These are phyloP conservation scores for Thaleichthys pacificus DNA, from an alignment of 2,797 vertebrate species.

Conservation along the genomic window DNA sequence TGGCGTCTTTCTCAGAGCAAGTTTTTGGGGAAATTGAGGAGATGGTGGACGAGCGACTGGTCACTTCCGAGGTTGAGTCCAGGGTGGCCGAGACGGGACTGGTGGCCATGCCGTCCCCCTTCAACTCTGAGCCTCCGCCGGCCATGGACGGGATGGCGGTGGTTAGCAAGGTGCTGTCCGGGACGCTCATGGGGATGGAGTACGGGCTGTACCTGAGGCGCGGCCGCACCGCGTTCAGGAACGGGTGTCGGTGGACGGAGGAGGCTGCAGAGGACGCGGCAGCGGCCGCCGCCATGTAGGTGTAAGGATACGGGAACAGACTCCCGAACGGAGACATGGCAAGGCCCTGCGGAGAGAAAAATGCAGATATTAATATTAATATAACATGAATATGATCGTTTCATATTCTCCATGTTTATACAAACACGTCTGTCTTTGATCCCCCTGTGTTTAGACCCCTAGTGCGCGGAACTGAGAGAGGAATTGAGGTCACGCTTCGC, in stretches of 20 bases:
- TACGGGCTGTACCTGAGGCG: slow-evolving; percentile 96
- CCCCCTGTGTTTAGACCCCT: not conserved
- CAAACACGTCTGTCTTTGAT: not conserved
- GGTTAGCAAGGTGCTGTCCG: slow-evolving; percentile 87
- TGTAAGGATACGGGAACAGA: slow-evolving; percentile 95
- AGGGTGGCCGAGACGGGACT: slow-evolving; percentile 83
- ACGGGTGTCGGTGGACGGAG: slow-evolving; percentile 90
- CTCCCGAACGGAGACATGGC: slow-evolving; percentile 95
- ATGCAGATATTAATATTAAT: not conserved
- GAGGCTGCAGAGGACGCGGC: slow-evolving; percentile 87
- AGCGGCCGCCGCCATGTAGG: slow-evolving; percentile 94
- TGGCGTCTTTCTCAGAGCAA: slow-evolving; percentile 85
- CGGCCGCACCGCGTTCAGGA: slow-evolving; percentile 89
- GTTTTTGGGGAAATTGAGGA: slow-evolving; percentile 90
- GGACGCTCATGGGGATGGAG: slow-evolving; percentile 84
- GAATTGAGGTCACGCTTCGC: slow-evolving; percentile 20
- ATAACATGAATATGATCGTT: not conserved
- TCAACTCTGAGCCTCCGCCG: slow-evolving; percentile 74
- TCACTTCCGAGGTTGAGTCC: slow-evolving; percentile 93
- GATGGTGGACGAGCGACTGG: slow-evolving; percentile 87
- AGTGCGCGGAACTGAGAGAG: no score
- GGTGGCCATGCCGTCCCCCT: slow-evolving; percentile 73
- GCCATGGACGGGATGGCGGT: slow-evolving; percentile 80
- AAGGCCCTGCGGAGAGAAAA: slow-evolving; percentile 80
- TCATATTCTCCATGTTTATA: not conserved